Evolutionary conservation across 2,888 invertebrate species (phyloP), one percentile per base, ranked within the genome.

Genomic region (Leptinotarsa peninsularis): DNA sequence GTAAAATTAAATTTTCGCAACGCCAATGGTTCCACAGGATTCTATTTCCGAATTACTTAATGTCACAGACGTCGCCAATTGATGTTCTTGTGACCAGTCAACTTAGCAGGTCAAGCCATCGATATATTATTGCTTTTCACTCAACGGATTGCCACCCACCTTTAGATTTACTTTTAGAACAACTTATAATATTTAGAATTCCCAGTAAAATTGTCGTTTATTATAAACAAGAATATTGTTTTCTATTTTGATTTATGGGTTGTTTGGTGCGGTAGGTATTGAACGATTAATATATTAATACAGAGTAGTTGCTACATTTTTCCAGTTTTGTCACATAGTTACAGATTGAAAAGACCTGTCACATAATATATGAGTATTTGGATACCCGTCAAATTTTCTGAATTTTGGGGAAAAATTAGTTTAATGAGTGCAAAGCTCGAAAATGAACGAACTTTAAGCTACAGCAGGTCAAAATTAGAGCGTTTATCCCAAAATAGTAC

Each of bases 131-230:
- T 78, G 75, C 78, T 76, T 79, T 75, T 69, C 66, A 78, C 78
- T 82, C 79, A 81, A 82, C 81, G 80, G 79, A 79, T 82, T 81
- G 77, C 82, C 81, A 81, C 82, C 82, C 81, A 82, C 81, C 79
- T 76, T 74, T 75, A 78, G 76, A 76, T 80, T 80, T 78, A 80
- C 79, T 81, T 81, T 80, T 81, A 81, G 78, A 79, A 76, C 78
- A 73, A 73, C 76, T 73, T 74, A 76, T 78, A 79, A 75, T 79
- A 72, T 71, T 73, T 72, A 72, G 71, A 69, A 76, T 79, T 79
- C 72, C 73, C 43, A 66, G 75, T 77, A 78, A 79, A 75, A 76
- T 74, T 77, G 73, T 77, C 75, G 75, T 74, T 56, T 21, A 58
- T 58, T 58, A 15, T 58, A 58, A 58, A 58, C 58, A 58, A 58